Base-by-base conservation (phyloP, 2,797 vertebrate genomes). In the Sitta carolinensis region DNA sequence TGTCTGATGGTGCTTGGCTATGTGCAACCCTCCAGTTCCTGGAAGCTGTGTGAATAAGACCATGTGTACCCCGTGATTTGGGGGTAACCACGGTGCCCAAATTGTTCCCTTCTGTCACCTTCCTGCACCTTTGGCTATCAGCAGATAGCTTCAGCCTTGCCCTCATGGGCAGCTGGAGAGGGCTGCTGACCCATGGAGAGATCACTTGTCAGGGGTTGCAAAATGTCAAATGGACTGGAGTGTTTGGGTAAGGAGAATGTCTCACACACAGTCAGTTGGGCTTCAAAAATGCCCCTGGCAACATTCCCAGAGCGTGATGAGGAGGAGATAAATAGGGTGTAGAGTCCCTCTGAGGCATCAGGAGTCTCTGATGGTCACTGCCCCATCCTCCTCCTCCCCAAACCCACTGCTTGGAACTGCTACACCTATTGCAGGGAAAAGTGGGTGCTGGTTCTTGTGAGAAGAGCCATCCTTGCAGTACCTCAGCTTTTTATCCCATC, bases 11-110 rank as follows among this genome's bases (percentile, higher is more conserved):
- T 78, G 20, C 29, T 61, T 51, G 32, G 54, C 20, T 45, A 7
- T 7, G 2, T 75, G 62, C 20, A 26, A 57, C 13, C 16, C 36
- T 25, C 22, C 58, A 0, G n/a, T n/a, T 17, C 13, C 61, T 48
- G 45, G 20, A 30, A 77, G 47, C n/a, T 59, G 23, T 66, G 61
- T 68, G 66, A 72, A 25, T 25, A 58, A 82, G 34, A 36, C 11
- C 20, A 12, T 3, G 22, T 13, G 3, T 32, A n/a, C 5, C 5
- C 34, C 0, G 0, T 51, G 30, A 26, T 86, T 6, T 59, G 27
- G 54, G 48, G 16, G 15, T 23, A 55, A 72, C 6, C 12, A 34
- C 8, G n/a, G n/a, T 43, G 47, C 15, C 40, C 23, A 12, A 0
- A 0, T 16, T n/a, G 30, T 20, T 55, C 42, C 51, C 10, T 59